These are phyloP conservation scores for Acanthopleura granulata DNA, from an alignment of 2,888 invertebrate genomes.

Conservation along the genomic window DNA sequence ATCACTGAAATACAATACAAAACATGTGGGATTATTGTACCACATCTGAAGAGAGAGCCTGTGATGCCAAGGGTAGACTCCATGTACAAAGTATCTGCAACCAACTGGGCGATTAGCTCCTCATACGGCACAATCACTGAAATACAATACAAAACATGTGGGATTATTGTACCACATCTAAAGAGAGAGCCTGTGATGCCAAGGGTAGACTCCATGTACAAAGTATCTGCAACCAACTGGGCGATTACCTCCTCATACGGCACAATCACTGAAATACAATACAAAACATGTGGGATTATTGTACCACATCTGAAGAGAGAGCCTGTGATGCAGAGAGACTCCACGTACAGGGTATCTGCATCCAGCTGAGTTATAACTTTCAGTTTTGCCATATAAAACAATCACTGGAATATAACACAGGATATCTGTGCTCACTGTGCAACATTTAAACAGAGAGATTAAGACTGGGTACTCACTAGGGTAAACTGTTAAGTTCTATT, in stretches of 20 bases:
- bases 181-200: conserved; percentile 78
- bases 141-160: conserved; percentile 26
- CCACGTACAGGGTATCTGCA: conserved; percentile 79
- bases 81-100: conserved; percentile 80
- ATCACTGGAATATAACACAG: conserved; percentile 72
- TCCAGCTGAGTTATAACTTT: conserved; percentile 85
- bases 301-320: conserved; percentile 79
- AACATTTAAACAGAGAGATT: too few relatives aligned
- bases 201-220: conserved; percentile 75
- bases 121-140: conserved; percentile 76
- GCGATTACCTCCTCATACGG: conserved; percentile 83
- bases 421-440: too few relatives aligned
- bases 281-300: conserved; percentile 71
- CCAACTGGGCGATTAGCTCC: conserved; percentile 83
- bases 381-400: conserved; percentile 76
- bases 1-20: conserved; percentile 69
- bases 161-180: conserved; percentile 80
- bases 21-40: too few relatives aligned
- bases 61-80: conserved; percentile 78
- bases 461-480: too few relatives aligned
- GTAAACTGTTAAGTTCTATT: too few relatives aligned
- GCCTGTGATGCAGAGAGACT: conserved; percentile 77
- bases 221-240: conserved; percentile 82
- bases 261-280: conserved; percentile 70
- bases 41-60: conserved; percentile 77